Base-by-base conservation (phyloP, 1,140 invertebrate genomes). In the Bemisia tabaci region DNA sequence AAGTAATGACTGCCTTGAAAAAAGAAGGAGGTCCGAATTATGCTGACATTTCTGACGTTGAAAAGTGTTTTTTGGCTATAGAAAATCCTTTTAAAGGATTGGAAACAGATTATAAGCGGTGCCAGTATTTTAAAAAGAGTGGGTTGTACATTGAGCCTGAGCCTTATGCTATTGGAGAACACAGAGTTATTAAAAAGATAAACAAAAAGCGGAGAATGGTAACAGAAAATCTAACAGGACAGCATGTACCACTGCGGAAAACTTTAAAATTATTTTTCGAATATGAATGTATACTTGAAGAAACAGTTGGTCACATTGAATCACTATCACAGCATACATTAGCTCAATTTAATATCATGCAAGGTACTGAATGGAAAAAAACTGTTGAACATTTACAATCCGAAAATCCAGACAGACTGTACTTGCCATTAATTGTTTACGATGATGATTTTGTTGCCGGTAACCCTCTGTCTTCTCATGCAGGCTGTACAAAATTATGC, bases 291-390 rank as follows among this genome's bases (percentile, higher is more conserved):
- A 9, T 12, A 9, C 27, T 23, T 25, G 26, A n/a, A 11, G 21
- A n/a, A 11, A 63, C 26, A 25, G 27, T 63, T 2, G 9, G 21
- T 5, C 9, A 63, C 22, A n/a, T 23, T 63, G 22, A 63, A 9
- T 63, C 62, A 2, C 26, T 63, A 22, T 2, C 22, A n/a, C 11
- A 63, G 22, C n/a, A 63, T 26, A 23, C 62, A n/a, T n/a, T n/a
- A 33, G 22, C 24, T 22, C 22, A 9, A 2, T 9, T n/a, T 9
- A 75, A 74, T 69, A 72, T 76, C 69, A 62, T 75, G 24, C 71
- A 76, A 64, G 72, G 71, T 25, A 24, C 68, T 21, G 70, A 74
- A 22, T 76, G 75, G 74, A 69, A 71, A 71, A 58, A 67, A 60
- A 65, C 65, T 68, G 24, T 48, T 65, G 12, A 60, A 12, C 60